Evolutionary conservation across 2,797 vertebrate genomes (phyloP).

Genomic region (Xerus rutilus): DNA sequence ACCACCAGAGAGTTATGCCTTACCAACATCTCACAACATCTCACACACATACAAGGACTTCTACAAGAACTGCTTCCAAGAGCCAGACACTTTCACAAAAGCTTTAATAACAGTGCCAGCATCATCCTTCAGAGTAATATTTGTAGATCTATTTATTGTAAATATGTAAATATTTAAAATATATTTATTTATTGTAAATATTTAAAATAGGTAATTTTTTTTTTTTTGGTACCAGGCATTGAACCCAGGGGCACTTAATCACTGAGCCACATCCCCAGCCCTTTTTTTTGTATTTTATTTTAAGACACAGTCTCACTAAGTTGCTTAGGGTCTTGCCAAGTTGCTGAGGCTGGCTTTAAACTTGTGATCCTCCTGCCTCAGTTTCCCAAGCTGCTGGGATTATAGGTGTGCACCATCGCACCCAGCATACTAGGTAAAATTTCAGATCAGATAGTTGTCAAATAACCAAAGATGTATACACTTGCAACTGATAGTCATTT

Average conservation of each 20-base stretch:
- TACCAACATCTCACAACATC: background rate
- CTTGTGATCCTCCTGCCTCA: too few species aligned
- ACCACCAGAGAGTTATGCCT: background rate
- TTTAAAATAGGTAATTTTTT: background rate
- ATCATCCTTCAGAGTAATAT: background rate
- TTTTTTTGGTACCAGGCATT: too few species aligned
- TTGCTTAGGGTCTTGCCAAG: too few species aligned
- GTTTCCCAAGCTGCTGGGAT: too few species aligned
- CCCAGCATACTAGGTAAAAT: too few species aligned
- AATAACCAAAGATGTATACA: slow-evolving; percentile 6
- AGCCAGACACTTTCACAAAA: background rate
- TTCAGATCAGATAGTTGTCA: background rate
- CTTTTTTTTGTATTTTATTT: too few species aligned
- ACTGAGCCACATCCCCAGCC: too few species aligned
- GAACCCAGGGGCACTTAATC: too few species aligned
- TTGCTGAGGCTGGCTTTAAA: too few species aligned
- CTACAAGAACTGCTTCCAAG: background rate
- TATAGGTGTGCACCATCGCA: too few species aligned
- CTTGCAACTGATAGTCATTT: background rate
- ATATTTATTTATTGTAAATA: background rate
- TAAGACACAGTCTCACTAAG: too few species aligned
- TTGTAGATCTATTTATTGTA: background rate
- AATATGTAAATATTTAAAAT: background rate
- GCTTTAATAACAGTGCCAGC: background rate
- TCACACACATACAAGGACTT: background rate